Conservation (phyloP, 2,888 invertebrate species). For the Oligia fasciuncula region DNA sequence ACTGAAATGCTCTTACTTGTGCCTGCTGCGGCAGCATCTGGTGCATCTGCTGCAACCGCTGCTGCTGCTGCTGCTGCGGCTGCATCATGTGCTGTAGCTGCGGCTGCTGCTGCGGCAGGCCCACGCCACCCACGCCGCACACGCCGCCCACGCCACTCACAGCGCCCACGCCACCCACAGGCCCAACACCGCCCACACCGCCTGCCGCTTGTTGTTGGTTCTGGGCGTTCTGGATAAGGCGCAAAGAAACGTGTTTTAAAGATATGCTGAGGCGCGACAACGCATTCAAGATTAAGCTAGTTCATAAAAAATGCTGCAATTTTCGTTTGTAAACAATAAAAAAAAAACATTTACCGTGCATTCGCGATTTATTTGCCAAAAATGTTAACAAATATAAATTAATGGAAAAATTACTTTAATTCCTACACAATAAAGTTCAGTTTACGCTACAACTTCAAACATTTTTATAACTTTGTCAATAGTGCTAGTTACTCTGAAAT, state of each 20-base stretch:
- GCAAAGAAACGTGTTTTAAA: conserved; percentile 3
- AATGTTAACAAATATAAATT: too few species aligned
- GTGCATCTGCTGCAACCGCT: conserved; percentile 89
- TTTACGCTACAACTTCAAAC: too few species aligned
- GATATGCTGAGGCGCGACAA: neutral
- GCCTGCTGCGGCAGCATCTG: conserved; percentile 90
- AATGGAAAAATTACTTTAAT: too few species aligned
- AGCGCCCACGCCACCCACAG: conserved; percentile 71
- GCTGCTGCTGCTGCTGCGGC: conserved; percentile 87
- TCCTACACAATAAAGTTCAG: too few species aligned
- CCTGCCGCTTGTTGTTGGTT: conserved; percentile 83
- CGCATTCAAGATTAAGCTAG: too few species aligned
- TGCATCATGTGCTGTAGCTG: conserved; percentile 90
- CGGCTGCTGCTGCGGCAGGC: conserved; percentile 85
- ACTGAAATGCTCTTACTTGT: conserved; percentile 80
- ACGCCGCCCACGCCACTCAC: conserved; percentile 76
- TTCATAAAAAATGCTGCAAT: neutral
- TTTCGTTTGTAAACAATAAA: neutral
- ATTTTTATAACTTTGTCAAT: too few species aligned
- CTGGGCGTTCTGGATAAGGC: conserved; percentile 85
- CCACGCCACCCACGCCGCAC: conserved; percentile 78
- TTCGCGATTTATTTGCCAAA: too few species aligned
- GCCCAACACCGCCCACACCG: conserved; percentile 71
- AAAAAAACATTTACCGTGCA: too few species aligned
- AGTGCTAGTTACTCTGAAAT: too few species aligned